phyloP scores from a whole-genome alignment of 2,888 invertebrate genomes.

The Bruchidius siliquastri region DNA sequence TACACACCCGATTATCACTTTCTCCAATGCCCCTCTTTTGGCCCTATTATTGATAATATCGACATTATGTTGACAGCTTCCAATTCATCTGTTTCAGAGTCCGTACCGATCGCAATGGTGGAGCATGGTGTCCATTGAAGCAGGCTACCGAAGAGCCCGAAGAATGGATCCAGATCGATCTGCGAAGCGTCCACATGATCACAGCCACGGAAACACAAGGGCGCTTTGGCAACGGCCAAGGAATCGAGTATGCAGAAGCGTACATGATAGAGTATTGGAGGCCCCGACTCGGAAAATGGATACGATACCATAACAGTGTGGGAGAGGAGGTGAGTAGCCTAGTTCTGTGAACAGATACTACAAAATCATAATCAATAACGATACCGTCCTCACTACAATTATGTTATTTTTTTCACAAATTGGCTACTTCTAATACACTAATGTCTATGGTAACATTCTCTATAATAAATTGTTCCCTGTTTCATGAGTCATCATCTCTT shows the following conservation, averaged over 20 bases:
- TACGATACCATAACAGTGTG: slow-evolving; percentile 68
- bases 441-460: too few species aligned
- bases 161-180: slow-evolving; percentile 77
- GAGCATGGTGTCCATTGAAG: slow-evolving; percentile 91
- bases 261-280: slow-evolving; percentile 84
- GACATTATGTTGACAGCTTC: too few species aligned
- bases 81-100: slow-evolving; percentile 56
- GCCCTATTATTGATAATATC: too few species aligned
- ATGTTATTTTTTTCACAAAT: too few species aligned
- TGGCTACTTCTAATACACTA: too few species aligned
- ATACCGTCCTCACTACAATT: too few species aligned
- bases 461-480: too few species aligned
- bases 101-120: slow-evolving; percentile 76
- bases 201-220: slow-evolving; percentile 84
- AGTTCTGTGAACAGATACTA: too few species aligned
- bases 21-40: too few species aligned
- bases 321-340: slow-evolving; percentile 68
- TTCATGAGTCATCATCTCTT: too few species aligned
- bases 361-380: too few species aligned
- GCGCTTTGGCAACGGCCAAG: slow-evolving; percentile 87
- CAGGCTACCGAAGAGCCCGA: slow-evolving; percentile 72
- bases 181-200: slow-evolving; percentile 74
- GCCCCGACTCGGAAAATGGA: slow-evolving; percentile 74
- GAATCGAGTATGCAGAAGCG: slow-evolving; percentile 80
- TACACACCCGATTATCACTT: too few species aligned